These are phyloP conservation scores for Zhengitettix transpicula DNA, from an alignment of 2,888 invertebrate species.

Conservation along the genomic window DNA sequence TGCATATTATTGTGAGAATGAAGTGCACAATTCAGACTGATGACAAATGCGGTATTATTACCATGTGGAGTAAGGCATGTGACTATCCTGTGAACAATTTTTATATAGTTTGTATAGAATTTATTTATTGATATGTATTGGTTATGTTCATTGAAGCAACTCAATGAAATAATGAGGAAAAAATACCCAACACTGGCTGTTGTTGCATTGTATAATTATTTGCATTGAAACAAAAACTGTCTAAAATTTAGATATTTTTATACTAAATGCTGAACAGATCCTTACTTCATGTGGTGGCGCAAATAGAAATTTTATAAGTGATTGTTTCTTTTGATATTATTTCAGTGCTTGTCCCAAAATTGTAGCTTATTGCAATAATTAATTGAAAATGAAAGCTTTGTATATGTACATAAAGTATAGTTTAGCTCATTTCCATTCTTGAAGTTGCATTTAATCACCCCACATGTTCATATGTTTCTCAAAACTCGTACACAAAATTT, in stretches of 20 bases:
- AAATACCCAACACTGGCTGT: background rate
- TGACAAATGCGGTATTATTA: background rate
- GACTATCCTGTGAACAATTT: background rate
- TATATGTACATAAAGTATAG: too few species aligned
- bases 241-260: constrained; percentile 11
- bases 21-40: background rate
- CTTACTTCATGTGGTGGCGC: constrained; percentile 10
- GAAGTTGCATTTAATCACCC: too few species aligned
- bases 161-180: background rate
- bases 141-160: background rate
- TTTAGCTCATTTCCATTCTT: too few species aligned
- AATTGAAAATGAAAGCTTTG: too few species aligned
- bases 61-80: constrained; percentile 11
- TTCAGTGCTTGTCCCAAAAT: too few species aligned
- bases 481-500: too few species aligned
- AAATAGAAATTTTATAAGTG: background rate
- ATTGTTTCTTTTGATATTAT: too few species aligned
- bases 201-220: constrained; percentile 2
- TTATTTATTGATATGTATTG: background rate
- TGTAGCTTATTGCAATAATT: too few species aligned
- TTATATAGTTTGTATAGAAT: background rate
- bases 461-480: too few species aligned
- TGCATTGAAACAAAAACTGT: constrained; percentile 4
- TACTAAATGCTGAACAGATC: constrained; percentile 6
- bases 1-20: background rate